Conservation (phyloP, 2,113 vertebrate species). For the Tachuris rubrigastra region DNA sequence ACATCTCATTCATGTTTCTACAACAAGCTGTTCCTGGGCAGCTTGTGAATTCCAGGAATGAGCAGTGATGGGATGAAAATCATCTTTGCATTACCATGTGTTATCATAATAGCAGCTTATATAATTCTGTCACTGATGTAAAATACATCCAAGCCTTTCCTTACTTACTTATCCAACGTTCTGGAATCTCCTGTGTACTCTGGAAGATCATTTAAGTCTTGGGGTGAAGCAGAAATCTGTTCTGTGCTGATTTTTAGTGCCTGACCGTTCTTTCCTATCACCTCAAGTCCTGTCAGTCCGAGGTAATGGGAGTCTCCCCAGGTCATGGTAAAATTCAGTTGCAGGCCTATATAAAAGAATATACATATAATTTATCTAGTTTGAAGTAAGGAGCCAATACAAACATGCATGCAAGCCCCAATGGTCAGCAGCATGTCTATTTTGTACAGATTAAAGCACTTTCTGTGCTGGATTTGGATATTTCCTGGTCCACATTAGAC, state of each 20-base stretch:
- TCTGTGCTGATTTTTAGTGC: constrained; percentile 78
- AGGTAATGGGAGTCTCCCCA: constrained; percentile 94
- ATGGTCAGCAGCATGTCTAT: neutral
- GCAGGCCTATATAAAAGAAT: constrained; percentile 77
- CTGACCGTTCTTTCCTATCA: constrained; percentile 86
- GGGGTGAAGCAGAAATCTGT: constrained; percentile 85
- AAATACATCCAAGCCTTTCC: neutral
- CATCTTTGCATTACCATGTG: neutral
- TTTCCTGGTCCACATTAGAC: neutral
- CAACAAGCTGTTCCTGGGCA: constrained; percentile 30
- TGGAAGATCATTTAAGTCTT: constrained; percentile 87
- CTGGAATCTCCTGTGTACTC: constrained; percentile 83
- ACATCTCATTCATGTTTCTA: constrained; percentile 43
- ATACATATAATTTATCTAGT: neutral
- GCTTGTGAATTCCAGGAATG: constrained; percentile 19
- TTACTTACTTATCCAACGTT: constrained; percentile 89
- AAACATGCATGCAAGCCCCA: neutral
- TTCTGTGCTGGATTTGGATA: neutral
- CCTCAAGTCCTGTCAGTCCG: constrained; percentile 91
- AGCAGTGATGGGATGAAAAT: neutral
- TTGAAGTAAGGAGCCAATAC: neutral
- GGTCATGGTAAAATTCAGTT: constrained; percentile 84
- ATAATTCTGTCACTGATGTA: neutral
- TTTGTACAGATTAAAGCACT: neutral
- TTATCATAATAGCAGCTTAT: neutral